A percentile compares a stretch with the other conserved stretches of the same genome.
phyloP scores from a whole-genome alignment of 2,113 vertebrate genomes.

The Rhynchopsitta pachyrhyncha region DNA sequence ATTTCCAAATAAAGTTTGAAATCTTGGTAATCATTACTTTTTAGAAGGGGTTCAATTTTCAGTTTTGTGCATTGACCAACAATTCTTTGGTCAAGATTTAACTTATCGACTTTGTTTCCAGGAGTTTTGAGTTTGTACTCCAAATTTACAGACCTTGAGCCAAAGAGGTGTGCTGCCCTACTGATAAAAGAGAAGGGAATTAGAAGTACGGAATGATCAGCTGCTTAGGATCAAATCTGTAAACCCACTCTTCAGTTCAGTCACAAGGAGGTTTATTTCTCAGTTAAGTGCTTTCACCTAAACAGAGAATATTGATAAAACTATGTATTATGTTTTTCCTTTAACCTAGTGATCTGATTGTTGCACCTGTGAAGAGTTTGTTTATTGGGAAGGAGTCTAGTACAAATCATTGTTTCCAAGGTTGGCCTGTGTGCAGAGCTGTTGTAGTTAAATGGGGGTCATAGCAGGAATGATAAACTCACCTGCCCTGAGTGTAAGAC shows the following conservation, averaged over 20 bases:
- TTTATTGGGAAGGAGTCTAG: neutral
- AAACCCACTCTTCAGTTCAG: neutral
- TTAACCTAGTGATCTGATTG: neutral
- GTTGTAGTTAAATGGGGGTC: neutral
- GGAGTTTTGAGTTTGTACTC: neutral
- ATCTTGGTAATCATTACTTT: neutral
- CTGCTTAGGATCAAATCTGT: neutral
- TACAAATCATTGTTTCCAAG: neutral
- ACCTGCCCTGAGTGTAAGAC: neutral
- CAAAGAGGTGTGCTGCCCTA: neutral
- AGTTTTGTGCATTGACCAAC: neutral
- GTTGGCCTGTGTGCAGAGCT: neutral
- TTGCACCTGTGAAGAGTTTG: neutral
- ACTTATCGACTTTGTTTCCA: neutral
- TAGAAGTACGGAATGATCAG: neutral
- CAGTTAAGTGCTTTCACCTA: neutral
- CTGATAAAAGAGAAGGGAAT: neutral
- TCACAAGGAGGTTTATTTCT: neutral
- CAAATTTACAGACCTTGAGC: neutral
- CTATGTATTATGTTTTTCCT: neutral
- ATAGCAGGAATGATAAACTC: neutral
- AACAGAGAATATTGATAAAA: neutral
- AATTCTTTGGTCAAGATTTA: neutral
- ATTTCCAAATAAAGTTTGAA: constrained; percentile 46
- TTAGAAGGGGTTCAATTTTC: neutral